phyloP scores from a whole-genome alignment of 2,113 vertebrate genomes.

The Cygnus atratus region DNA sequence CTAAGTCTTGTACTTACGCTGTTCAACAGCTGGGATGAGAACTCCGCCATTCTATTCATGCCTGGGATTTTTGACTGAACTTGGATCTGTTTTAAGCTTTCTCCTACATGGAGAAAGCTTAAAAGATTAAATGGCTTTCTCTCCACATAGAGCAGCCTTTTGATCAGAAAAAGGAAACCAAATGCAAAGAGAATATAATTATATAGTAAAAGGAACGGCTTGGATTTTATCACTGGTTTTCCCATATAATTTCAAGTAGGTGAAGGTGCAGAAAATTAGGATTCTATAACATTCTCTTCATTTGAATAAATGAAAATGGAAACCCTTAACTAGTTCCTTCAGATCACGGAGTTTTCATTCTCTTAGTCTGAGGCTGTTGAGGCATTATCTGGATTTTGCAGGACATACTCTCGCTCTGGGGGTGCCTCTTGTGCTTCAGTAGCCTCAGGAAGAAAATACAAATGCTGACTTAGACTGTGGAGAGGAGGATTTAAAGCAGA shows the following conservation, averaged over 20 bases:
- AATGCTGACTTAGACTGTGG: not conserved
- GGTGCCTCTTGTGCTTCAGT: not conserved
- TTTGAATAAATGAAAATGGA: not conserved
- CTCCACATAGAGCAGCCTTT: not conserved
- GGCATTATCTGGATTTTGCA: not conserved
- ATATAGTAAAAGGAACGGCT: not conserved
- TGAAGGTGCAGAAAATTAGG: not conserved
- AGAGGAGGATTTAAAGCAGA: not conserved
- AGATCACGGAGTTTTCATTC: not conserved
- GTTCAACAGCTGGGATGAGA: not conserved
- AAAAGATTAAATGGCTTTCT: no score
- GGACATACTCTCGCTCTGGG: not conserved
- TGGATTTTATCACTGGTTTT: slow-evolving; percentile 5
- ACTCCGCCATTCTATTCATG: not conserved
- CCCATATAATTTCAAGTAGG: not conserved
- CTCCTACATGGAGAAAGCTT: not conserved
- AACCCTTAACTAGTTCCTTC: not conserved
- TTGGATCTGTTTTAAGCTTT: not conserved
- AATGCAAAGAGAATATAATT: not conserved
- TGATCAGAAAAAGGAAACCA: not conserved
- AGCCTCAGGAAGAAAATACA: slow-evolving; percentile 1
- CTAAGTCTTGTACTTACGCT: not conserved
- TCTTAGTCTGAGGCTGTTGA: not conserved
- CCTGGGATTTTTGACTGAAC: not conserved
- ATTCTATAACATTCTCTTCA: not conserved